Percentiles rank a stretch among this genome's conserved stretches.
Evolutionary conservation across 1,140 invertebrate species (phyloP).

Genomic region (Parasteatoda tepidariorum): DNA sequence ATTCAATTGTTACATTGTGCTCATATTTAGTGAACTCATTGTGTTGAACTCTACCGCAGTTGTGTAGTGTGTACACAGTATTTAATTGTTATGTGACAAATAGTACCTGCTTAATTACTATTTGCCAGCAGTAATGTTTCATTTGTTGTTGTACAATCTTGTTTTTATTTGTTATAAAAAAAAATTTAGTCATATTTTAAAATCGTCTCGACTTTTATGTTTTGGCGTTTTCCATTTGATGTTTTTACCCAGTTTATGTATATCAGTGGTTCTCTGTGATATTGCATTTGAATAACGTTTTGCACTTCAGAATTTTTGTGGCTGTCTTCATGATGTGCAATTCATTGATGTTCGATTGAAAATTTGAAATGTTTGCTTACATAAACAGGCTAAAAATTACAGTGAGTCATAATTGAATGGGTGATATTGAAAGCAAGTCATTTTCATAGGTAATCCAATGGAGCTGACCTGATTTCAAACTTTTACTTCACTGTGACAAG

Average conservation of each 20-base stretch:
- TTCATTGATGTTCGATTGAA: no score
- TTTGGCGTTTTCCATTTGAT: no score
- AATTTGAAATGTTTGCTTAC: no score
- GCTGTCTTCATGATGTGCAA: neutral
- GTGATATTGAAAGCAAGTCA: no score
- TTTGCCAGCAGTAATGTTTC: slow-evolving; percentile 20
- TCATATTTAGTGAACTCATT: slow-evolving; percentile 12
- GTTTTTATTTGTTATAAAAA: slow-evolving; percentile 32
- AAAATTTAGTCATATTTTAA: slow-evolving; percentile 21
- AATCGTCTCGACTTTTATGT: slow-evolving; percentile 23
- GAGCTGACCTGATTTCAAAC: no score
- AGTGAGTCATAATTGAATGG: no score
- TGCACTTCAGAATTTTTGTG: neutral
- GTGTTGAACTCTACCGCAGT: slow-evolving; percentile 9
- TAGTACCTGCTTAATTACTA: slow-evolving; percentile 1
- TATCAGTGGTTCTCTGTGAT: slow-evolving; percentile 45
- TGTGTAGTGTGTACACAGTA: slow-evolving; percentile 15
- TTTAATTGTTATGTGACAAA: slow-evolving; percentile 4
- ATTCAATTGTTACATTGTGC: neutral
- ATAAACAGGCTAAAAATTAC: no score
- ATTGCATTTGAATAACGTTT: neutral
- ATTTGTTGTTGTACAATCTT: slow-evolving; percentile 22
- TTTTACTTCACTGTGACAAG: no score
- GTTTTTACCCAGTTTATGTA: neutral
- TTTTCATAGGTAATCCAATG: no score